Evolutionary conservation across 2,888 invertebrate genomes (phyloP).

Genomic region (Leptopilina drosophilae): DNA sequence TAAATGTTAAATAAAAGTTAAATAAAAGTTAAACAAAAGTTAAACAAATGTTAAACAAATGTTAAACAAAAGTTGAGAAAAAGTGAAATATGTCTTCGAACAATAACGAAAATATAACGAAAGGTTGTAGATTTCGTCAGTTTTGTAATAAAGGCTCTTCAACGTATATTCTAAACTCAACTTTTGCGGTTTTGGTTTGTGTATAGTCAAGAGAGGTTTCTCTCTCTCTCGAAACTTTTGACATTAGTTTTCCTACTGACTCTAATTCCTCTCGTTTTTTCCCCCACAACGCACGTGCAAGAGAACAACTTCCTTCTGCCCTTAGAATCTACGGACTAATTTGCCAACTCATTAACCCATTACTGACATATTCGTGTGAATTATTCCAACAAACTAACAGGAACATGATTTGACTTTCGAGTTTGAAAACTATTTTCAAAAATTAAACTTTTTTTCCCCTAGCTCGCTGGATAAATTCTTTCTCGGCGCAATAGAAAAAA

Average conservation of each 20-base stretch:
- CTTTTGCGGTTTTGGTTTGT: conserved; percentile 14
- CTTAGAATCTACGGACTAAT: conserved; percentile 47
- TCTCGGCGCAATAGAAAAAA: no score
- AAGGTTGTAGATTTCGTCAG: background rate
- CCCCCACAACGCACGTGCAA: background rate
- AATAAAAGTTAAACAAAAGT: no score
- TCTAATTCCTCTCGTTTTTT: conserved; percentile 17
- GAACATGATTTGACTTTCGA: conserved; percentile 40
- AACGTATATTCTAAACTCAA: background rate
- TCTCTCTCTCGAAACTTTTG: background rate
- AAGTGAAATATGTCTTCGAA: no score
- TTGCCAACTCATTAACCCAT: conserved; percentile 49
- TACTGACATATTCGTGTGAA: background rate
- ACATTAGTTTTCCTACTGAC: conserved; percentile 14
- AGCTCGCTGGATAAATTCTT: no score
- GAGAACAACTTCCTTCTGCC: conserved; percentile 11
- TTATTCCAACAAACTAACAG: conserved; percentile 21
- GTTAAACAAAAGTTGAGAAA: no score
- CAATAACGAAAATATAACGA: background rate
- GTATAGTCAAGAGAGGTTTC: conserved; percentile 7
- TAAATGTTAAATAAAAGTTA: no score
- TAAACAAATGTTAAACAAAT: no score
- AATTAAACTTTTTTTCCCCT: no score
- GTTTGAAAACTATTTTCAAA: conserved; percentile 3
- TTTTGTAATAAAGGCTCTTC: background rate